Evolutionary conservation across 2,113 vertebrate species (phyloP).

Genomic region (Salvator merianae): DNA sequence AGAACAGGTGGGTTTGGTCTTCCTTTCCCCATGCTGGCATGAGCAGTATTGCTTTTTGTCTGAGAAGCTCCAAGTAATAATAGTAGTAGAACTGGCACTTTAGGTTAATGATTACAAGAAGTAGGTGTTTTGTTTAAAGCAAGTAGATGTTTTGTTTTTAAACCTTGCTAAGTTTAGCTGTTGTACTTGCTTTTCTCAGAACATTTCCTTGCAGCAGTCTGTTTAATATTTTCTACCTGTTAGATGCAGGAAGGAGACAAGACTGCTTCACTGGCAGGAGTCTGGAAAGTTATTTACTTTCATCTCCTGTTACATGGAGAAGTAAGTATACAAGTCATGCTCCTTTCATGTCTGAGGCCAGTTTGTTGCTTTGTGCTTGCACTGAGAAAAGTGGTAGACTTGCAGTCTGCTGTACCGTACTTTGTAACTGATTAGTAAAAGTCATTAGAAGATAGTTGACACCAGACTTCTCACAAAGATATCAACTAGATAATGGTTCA

Average conservation of each 20-base stretch:
- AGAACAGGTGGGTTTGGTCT: neutral
- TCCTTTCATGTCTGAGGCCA: neutral
- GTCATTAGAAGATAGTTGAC: neutral
- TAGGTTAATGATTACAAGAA: slow-evolving; percentile 71
- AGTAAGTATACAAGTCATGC: neutral
- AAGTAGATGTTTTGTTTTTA: neutral
- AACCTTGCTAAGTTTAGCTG: neutral
- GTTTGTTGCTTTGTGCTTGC: neutral
- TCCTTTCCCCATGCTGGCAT: slow-evolving; percentile 53
- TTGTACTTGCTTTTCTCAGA: slow-evolving; percentile 3
- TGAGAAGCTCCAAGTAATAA: neutral
- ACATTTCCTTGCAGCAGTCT: neutral
- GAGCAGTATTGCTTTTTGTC: neutral
- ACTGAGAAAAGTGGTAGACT: slow-evolving; percentile 2
- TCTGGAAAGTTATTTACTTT: neutral
- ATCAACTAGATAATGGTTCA: neutral
- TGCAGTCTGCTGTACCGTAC: slow-evolving; percentile 37
- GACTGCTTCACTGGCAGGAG: slow-evolving; percentile 13
- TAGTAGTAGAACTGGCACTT: slow-evolving; percentile 21
- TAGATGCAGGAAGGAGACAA: neutral
- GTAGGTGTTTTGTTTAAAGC: neutral
- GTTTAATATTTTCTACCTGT: slow-evolving; percentile 29
- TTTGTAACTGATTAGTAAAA: slow-evolving; percentile 20
- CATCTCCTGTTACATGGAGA: neutral
- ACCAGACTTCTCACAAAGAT: neutral